Evolutionary conservation across 2,888 invertebrate species (phyloP), one percentile per base, ranked within the genome.

Genomic region (Noctua janthina): DNA sequence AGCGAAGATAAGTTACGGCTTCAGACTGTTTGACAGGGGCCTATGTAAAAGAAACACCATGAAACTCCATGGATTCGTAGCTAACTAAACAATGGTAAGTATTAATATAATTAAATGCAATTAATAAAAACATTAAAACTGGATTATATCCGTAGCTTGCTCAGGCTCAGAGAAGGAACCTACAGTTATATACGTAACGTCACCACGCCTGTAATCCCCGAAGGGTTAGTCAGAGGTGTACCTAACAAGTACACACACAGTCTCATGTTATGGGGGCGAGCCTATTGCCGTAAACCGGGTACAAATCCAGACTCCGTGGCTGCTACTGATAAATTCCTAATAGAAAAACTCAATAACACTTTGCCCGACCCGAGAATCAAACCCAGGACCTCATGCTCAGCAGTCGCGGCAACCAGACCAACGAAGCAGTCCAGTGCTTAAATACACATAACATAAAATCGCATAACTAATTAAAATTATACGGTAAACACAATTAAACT

Each of bases 401-500:
- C 15, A 15, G 49, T 49, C 49, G 49, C 5, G n/a, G 59, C 11
- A 2, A 5, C 11, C n/a, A 59, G n/a, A n/a, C 59, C n/a, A 59
- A 59, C 0, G n/a, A n/a, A 5, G n/a, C 59, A 13, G 59, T n/a
- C 59, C n/a, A n/a, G 4, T n/a, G n/a, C 5, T n/a, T 17, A 46
- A 2, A 8, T 74, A 66, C 29, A 20, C 1, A 69, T 20, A 49
- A 23, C 13, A 4, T n/a, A 6, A 69, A 56, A 17, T 23, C 17
- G 1, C 46, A 43, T n/a, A 13, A 13, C 23, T n/a, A 15, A 69
- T 56, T 35, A 20, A 5, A 15, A 29, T 46, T 35, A 54, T 56
- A 39, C 23, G n/a, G n/a, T 23, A 43, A 20, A 54, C 11, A 46
- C 10, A 69, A 81, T 81, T 46, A 76, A 68, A 71, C 6, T 23